Conservation (phyloP, 1,140 invertebrate species). For the Portunus trituberculatus region DNA sequence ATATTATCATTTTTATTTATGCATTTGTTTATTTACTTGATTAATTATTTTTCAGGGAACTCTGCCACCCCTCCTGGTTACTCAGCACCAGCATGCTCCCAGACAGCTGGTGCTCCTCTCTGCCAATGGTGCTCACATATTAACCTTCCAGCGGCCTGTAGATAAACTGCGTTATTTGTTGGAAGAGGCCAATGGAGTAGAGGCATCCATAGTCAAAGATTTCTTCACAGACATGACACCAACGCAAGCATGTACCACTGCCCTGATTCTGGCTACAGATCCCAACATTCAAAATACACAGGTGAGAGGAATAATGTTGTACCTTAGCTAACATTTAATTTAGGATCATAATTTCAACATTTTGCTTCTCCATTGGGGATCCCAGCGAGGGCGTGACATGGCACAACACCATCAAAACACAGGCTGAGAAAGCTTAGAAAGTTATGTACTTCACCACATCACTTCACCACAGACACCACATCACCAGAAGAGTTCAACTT, state of each 20-base stretch:
- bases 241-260: conserved; percentile 94
- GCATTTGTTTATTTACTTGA: background rate
- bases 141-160: conserved; percentile 91
- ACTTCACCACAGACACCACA: too few species aligned
- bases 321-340: background rate
- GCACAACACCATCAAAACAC: too few species aligned
- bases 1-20: background rate
- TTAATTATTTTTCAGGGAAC: conserved; percentile 60
- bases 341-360: background rate
- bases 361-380: too few species aligned
- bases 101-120: conserved; percentile 92
- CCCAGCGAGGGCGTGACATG: too few species aligned
- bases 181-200: conserved; percentile 90
- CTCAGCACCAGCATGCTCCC: conserved; percentile 88
- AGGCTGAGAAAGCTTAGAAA: too few species aligned
- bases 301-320: conserved; percentile 79
- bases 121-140: conserved; percentile 89
- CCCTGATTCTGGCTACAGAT: conserved; percentile 91
- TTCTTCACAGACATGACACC: conserved; percentile 92
- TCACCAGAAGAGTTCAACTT: too few species aligned
- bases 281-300: conserved; percentile 86
- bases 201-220: conserved; percentile 90
- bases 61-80: conserved; percentile 86
- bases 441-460: too few species aligned
- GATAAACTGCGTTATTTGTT: conserved; percentile 88